Evolutionary conservation across 2,797 vertebrate species (phyloP).

Genomic region (Cyprinodon diabolis): DNA sequence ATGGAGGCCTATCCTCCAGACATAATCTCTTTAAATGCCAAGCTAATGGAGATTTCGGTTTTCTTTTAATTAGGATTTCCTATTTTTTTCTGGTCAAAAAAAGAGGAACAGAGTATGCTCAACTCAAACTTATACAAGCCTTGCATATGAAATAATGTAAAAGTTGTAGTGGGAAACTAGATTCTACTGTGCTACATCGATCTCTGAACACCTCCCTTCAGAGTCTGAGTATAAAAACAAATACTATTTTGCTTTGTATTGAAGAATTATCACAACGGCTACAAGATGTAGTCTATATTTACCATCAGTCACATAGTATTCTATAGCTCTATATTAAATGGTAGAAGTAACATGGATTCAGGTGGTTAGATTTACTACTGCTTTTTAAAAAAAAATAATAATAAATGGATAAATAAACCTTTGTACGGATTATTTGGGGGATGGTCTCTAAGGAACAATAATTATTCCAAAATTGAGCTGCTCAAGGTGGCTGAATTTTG

Average conservation of each 20-base stretch:
- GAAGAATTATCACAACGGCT: background rate
- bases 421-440: background rate
- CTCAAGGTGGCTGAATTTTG: too few relatives aligned
- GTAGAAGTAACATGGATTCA: background rate
- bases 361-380: background rate
- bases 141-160: background rate
- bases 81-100: background rate
- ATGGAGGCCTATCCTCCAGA: too few relatives aligned
- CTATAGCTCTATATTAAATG: background rate
- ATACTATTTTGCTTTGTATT: background rate
- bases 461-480: background rate
- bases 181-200: background rate
- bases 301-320: background rate
- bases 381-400: too few relatives aligned
- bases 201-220: background rate
- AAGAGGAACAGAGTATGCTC: background rate
- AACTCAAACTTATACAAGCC: background rate
- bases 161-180: background rate
- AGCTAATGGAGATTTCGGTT: background rate
- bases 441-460: background rate
- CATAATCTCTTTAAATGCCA: too few relatives aligned
- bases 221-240: background rate
- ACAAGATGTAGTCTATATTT: background rate
- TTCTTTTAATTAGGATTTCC: background rate
- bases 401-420: too few relatives aligned